Conservation (phyloP, 2,888 invertebrate species). For the Polymixis lichenea region DNA sequence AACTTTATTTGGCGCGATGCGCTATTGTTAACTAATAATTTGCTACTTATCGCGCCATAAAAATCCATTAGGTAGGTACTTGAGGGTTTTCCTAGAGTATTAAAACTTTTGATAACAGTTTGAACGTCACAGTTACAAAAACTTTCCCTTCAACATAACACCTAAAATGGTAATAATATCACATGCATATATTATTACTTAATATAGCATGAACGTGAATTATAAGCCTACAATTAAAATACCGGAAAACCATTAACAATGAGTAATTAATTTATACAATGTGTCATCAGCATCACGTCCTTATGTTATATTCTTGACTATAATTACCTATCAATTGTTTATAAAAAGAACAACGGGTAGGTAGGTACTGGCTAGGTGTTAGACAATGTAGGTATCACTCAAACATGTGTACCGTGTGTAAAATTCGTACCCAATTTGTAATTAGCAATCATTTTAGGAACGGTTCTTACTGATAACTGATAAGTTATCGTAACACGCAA, state of each 20-base stretch:
- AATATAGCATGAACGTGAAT: not conserved
- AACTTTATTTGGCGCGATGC: too few relatives aligned
- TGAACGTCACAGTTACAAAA: not conserved
- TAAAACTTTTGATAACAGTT: not conserved
- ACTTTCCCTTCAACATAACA: not conserved
- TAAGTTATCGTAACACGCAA: constrained; percentile 32
- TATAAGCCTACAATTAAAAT: not conserved
- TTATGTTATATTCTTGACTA: constrained; percentile 25
- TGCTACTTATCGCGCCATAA: not conserved
- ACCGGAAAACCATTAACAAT: constrained; percentile 37
- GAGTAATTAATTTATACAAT: constrained; percentile 35
- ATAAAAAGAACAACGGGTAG: constrained; percentile 26
- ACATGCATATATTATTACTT: constrained; percentile 8
- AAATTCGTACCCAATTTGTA: constrained; percentile 28
- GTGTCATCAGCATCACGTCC: constrained; percentile 50
- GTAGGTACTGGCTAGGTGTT: constrained; percentile 33
- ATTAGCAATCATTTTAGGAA: constrained; percentile 36
- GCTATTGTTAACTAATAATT: too few relatives aligned
- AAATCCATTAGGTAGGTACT: not conserved
- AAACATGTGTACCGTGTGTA: constrained; percentile 28
- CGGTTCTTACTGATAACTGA: constrained; percentile 23
- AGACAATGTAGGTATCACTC: constrained; percentile 28
- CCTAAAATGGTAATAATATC: not conserved
- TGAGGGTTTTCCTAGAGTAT: not conserved
- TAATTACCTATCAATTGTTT: constrained; percentile 48